Evolutionary conservation across 2,113 vertebrate genomes (phyloP), one percentile per base, ranked within the genome.

Genomic region (Ammospiza nelsoni): DNA sequence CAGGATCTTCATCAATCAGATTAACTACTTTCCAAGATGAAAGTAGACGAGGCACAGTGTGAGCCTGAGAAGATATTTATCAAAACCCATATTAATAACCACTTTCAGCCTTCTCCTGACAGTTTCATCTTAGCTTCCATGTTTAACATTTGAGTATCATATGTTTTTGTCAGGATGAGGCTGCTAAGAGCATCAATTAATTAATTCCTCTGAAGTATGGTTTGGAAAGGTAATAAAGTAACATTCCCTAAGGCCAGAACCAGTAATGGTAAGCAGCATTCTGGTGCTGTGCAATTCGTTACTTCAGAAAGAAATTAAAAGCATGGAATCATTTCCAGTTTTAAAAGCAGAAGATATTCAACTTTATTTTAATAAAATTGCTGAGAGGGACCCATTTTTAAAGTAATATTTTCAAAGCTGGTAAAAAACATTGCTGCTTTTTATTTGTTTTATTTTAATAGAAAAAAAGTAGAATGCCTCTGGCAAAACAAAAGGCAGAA

Each of bases 1-100:
- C 96, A 95, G 97, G 98, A 99, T 98, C 98, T 99, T 98, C 98
- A 98, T 99, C 98, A 98, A 98, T 99, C 98, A 99, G 98, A 98
- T 98, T 98, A 98, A 98, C 98, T 98, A 98, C 98, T 98, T 98
- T 98, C 97, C 92, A 92, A 98, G 98, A 98, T 98, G 98, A 98
- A 98, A 98, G 98, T 98, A 98, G 98, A 98, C 95, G 97, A 98
- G 96, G 98, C 98, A 98, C 98, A 98, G 98, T 98, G 96, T 98
- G 98, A 98, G 97, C 97, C 97, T 97, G 97, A 97, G 90, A 96
- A 98, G 98, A 98, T 99, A 98, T 98, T 98, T 98, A 98, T 99
- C 98, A 98, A 98, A 98, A 97, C 97, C 97, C 97, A 96, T 98
- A 99, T 98, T 98, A 98, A 99, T 98, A 99, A 98, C 98, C 97